Percentiles rank a stretch among this genome's conserved stretches.
These are phyloP conservation scores for Spisula solida DNA, from an alignment of 2,888 invertebrate species.

Conservation along the genomic window DNA sequence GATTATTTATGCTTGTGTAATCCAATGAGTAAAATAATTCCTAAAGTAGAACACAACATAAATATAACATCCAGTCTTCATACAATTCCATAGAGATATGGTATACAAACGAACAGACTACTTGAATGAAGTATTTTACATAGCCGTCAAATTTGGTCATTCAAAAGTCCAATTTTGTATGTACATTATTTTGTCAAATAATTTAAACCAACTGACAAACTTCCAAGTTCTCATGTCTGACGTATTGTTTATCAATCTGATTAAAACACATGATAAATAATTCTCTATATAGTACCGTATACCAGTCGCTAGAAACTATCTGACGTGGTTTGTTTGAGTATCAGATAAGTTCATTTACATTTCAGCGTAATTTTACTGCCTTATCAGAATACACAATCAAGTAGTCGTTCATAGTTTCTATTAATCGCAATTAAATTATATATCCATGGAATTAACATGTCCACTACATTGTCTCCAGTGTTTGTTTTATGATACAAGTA, in stretches of 20 bases:
- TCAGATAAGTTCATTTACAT: slow-evolving; percentile 35
- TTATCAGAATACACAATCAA: slow-evolving; percentile 30
- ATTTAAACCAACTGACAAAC: slow-evolving; percentile 25
- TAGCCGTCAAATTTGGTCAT: neutral
- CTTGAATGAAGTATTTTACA: neutral
- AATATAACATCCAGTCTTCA: neutral
- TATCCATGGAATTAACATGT: slow-evolving; percentile 45
- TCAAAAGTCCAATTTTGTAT: neutral
- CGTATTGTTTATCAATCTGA: slow-evolving; percentile 39
- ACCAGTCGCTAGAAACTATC: neutral
- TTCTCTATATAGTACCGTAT: neutral
- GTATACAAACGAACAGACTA: neutral
- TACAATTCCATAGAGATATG: neutral
- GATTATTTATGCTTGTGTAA: neutral
- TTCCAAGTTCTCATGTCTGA: slow-evolving; percentile 32
- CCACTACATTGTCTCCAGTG: slow-evolving; percentile 29
- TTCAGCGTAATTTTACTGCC: slow-evolving; percentile 12
- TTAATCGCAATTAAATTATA: slow-evolving; percentile 43
- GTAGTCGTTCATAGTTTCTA: slow-evolving; percentile 6
- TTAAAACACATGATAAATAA: slow-evolving; percentile 39
- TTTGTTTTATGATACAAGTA: slow-evolving; percentile 42
- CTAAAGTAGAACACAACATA: neutral
- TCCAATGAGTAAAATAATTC: neutral
- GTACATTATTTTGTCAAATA: neutral
- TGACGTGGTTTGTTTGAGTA: slow-evolving; percentile 17